Percentiles rank a stretch among this genome's conserved stretches.
Evolutionary conservation across 30 jellyfish, hydroid and myxozoan species (phyloP).

Genomic region (Aurelia sp.): DNA sequence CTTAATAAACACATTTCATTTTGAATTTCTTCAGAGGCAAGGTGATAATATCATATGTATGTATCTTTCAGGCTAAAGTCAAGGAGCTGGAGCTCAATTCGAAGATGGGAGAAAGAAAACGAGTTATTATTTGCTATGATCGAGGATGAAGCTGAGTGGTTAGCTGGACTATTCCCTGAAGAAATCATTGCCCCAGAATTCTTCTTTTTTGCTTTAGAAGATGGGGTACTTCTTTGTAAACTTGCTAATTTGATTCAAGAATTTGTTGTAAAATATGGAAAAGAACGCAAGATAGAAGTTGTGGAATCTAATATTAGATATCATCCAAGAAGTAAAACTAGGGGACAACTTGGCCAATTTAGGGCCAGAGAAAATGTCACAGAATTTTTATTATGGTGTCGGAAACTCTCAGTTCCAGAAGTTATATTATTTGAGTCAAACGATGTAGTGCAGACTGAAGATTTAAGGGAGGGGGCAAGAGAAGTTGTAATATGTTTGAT

Average conservation of each 20-base stretch:
- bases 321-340: slow-evolving; percentile 83
- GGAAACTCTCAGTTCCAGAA: slow-evolving; percentile 85
- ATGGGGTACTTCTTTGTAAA: slow-evolving; percentile 94
- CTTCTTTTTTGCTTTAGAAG: slow-evolving; percentile 86
- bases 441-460: slow-evolving; percentile 98
- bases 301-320: slow-evolving; percentile 50
- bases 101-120: slow-evolving; percentile 99
- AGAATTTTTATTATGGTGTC: slow-evolving; percentile 90
- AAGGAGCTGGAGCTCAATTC: slow-evolving; percentile 89
- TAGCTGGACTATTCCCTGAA: slow-evolving; percentile 87
- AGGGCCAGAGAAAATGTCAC: slow-evolving; percentile 93
- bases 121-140: slow-evolving; percentile 94
- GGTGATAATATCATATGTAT: background rate
- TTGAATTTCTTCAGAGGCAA: background rate
- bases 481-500: slow-evolving; percentile 95
- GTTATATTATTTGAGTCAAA: slow-evolving; percentile 93
- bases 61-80: slow-evolving; percentile 62
- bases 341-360: slow-evolving; percentile 93
- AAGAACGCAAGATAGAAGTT: slow-evolving; percentile 26
- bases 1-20: too few relatives aligned
- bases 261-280: slow-evolving; percentile 76
- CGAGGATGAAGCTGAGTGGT: slow-evolving; percentile 98
- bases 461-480: slow-evolving; percentile 94
- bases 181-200: slow-evolving; percentile 89
- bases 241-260: slow-evolving; percentile 85